Conservation (phyloP, 2,888 invertebrate genomes). For the Melinaea menophilus region DNA sequence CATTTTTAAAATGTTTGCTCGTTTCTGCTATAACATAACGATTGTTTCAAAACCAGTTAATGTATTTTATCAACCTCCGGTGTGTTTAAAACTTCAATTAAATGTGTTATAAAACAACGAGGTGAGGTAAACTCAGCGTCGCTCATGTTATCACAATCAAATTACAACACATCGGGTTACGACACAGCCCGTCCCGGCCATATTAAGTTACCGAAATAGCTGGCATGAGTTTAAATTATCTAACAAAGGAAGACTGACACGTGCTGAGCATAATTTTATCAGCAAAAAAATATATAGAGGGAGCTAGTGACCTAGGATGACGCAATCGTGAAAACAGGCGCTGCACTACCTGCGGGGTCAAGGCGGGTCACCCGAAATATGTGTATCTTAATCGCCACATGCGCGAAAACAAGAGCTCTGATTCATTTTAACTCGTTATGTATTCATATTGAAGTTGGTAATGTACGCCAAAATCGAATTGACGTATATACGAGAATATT, state of each 20-base stretch:
- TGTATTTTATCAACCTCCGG: no score
- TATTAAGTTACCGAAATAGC: conserved; percentile 63
- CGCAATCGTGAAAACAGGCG: conserved; percentile 74
- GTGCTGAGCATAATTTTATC: conserved; percentile 66
- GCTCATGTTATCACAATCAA: conserved; percentile 52
- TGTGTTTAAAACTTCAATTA: neutral
- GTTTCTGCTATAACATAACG: no score
- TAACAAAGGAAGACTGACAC: conserved; percentile 71
- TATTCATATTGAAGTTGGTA: no score
- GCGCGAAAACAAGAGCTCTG: conserved; percentile 40
- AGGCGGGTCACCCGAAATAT: conserved; percentile 66
- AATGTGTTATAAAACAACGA: conserved; percentile 42
- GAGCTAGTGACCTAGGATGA: conserved; percentile 75
- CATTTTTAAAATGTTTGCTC: no score
- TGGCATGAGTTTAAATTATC: conserved; percentile 61
- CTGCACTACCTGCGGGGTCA: conserved; percentile 61
- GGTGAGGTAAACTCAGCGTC: conserved; percentile 34
- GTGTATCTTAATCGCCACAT: conserved; percentile 44
- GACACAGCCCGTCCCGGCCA: conserved; percentile 51
- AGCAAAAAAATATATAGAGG: conserved; percentile 72
- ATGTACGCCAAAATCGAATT: no score
- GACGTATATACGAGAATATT: no score
- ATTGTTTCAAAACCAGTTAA: no score
- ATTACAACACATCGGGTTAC: conserved; percentile 58
- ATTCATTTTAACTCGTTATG: neutral